These are phyloP conservation scores for Scolopax rusticola DNA, from an alignment of 2,797 vertebrate genomes.

Conservation along the genomic window DNA sequence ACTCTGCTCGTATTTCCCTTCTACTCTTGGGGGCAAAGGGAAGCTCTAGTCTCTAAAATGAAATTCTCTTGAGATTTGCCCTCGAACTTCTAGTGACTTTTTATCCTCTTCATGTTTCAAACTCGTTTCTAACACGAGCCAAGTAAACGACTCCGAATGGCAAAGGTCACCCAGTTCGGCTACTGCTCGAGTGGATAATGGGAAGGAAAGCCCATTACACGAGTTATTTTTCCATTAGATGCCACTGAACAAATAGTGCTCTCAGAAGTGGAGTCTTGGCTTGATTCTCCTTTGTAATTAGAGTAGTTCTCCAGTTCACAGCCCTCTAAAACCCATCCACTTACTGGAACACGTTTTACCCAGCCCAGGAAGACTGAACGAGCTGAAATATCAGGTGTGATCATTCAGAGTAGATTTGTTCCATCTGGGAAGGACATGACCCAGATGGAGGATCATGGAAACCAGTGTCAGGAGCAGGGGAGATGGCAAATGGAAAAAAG, in stretches of 20 bases:
- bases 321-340: not conserved
- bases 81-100: not conserved
- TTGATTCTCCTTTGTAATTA: slow-evolving; percentile 20
- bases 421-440: not conserved
- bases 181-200: not conserved
- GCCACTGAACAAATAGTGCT: not conserved
- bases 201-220: not conserved
- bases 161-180: not conserved
- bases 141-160: not conserved
- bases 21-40: not conserved
- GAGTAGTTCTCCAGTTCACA: not conserved
- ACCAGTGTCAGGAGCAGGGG: rapidly evolving
- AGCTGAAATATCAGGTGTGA: not conserved
- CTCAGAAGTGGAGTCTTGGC: not conserved
- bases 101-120: not conserved
- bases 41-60: not conserved
- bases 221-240: slow-evolving; percentile 5
- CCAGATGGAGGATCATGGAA: not conserved
- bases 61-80: not conserved
- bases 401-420: not conserved
- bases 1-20: not conserved
- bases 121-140: not conserved
- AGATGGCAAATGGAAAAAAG: not conserved
- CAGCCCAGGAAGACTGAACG: not conserved
- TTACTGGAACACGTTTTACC: not conserved